phyloP scores from a whole-genome alignment of 30 jellyfish, hydroid and myxozoan genomes.

The Cassiopea xamachana region DNA sequence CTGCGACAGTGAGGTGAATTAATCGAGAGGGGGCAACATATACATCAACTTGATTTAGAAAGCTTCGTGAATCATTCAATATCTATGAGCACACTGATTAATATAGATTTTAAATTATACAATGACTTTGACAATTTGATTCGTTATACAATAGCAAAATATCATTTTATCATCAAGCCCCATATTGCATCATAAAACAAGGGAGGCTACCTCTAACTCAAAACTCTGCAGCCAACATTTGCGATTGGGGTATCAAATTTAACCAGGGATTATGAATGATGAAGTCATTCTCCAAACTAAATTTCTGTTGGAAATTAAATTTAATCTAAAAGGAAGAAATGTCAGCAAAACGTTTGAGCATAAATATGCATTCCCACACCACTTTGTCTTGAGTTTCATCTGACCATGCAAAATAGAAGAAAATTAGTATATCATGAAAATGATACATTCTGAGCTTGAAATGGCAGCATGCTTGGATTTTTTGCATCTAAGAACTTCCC shows the following conservation, averaged over 20 bases:
- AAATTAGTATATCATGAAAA: neutral
- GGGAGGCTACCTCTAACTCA: too few relatives aligned
- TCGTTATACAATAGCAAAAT: too few relatives aligned
- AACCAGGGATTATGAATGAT: neutral
- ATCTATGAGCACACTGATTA: too few relatives aligned
- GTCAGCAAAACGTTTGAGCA: neutral
- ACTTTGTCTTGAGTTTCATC: neutral
- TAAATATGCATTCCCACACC: neutral
- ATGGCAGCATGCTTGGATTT: neutral
- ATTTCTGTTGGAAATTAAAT: neutral
- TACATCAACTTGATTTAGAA: too few relatives aligned
- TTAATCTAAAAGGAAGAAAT: neutral
- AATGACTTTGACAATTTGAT: too few relatives aligned
- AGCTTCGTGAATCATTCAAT: too few relatives aligned
- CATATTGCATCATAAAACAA: too few relatives aligned
- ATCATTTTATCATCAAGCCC: too few relatives aligned
- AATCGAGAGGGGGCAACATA: too few relatives aligned
- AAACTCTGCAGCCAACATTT: too few relatives aligned
- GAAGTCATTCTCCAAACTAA: neutral
- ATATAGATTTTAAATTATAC: too few relatives aligned
- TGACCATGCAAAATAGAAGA: neutral
- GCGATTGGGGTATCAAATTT: neutral
- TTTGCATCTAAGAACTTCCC: neutral
- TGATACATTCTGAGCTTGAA: neutral
- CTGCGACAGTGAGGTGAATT: too few relatives aligned